These are phyloP conservation scores for Erebia palarica DNA, from an alignment of 2,888 invertebrate genomes.

Conservation along the genomic window DNA sequence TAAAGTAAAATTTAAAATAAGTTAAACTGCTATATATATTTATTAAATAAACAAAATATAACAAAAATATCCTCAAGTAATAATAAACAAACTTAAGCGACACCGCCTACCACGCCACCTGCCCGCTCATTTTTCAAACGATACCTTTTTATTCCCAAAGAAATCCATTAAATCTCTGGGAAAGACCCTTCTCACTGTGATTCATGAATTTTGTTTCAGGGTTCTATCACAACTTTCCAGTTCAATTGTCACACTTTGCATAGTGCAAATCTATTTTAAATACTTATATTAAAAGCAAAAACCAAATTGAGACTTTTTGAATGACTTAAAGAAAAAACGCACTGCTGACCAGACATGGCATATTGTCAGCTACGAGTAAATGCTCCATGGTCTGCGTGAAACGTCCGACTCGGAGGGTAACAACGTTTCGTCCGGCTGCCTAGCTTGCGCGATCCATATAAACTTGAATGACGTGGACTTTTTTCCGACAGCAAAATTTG, in stretches of 20 bases:
- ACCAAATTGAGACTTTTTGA: no score
- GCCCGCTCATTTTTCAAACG: not conserved
- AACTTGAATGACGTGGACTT: no score
- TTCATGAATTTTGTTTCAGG: not conserved
- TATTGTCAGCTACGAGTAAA: no score
- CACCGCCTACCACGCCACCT: not conserved
- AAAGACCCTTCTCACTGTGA: slow-evolving; percentile 7
- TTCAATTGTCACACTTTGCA: not conserved
- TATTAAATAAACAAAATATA: not conserved
- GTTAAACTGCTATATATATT: not conserved
- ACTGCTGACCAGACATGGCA: no score
- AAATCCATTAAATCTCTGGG: slow-evolving; percentile 4
- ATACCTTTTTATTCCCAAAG: slow-evolving; percentile 13
- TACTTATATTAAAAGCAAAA: not conserved
- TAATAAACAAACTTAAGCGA: not conserved
- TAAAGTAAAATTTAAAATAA: no score
- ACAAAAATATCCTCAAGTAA: not conserved
- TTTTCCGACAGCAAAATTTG: no score
- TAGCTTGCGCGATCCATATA: no score
- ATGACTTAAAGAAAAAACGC: no score
- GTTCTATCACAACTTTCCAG: not conserved
- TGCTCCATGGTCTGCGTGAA: no score
- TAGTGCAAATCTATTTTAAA: not conserved
- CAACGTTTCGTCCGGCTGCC: no score
- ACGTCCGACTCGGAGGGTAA: no score